Evolutionary conservation across 2,113 vertebrate genomes (phyloP), one percentile per base, ranked within the genome.

Genomic region (Planiliza haematocheilus): DNA sequence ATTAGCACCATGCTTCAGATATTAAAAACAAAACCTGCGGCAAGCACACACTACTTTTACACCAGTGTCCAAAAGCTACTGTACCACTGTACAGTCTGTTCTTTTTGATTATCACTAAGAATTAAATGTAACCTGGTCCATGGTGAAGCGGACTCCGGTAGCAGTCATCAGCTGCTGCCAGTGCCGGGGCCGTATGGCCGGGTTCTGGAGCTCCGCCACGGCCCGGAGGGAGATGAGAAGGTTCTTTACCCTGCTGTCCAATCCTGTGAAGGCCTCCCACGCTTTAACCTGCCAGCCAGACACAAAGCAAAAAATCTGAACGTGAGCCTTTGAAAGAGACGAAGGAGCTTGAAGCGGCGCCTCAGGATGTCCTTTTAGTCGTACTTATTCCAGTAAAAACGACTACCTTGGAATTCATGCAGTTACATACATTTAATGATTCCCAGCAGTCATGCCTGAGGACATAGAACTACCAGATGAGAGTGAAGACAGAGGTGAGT

Each of bases 121-220:
- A 57, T 24, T 16, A 39, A 60, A 1, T 39, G 7, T 1, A 60
- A 92, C 91, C 91, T 92, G 74, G 17, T 94, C 91, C 96, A 99
- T 95, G 53, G 84, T 90, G 83, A 99, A 97, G 77, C 72, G 86
- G 51, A 96, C 94, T 0, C 96, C 95, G 0, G 94, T 97, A 4
- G 94, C 93, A 45, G 81, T 92, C 96, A 98, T 97, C 65, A 99
- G 90, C 81, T 99, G 96, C 4, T 91, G 87, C 97, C 98, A 99
- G 79, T 99, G 98, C 4, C 97, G 91, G 3, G 94, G 91, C 48
- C 96, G 94, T 59, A 99, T 95, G 70, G 98, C 96, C 0, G 96
- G 94, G 38, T 95, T 99, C 46, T 96, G 97, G 18, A 99, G 94
- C 49, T 99, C 96, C 0, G 95, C 94, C 53, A 99, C 95, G 0